Evolutionary conservation across 2,888 invertebrate species (phyloP).

Genomic region (Belgica antarctica): DNA sequence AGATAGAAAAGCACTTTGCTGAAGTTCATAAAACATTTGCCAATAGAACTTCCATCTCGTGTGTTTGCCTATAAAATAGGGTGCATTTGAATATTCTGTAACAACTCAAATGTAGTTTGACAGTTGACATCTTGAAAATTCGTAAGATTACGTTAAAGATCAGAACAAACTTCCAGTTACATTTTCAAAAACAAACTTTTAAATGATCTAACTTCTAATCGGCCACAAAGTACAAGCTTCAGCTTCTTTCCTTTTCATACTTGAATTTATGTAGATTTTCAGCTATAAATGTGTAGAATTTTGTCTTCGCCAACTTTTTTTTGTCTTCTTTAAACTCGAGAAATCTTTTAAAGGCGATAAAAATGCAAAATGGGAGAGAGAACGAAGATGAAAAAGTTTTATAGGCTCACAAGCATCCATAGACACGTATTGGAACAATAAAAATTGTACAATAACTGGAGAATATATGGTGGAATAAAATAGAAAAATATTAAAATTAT

Average conservation of each 20-base stretch:
- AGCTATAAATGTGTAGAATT: constrained; percentile 16
- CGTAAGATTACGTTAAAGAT: too few species aligned
- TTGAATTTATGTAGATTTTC: constrained; percentile 18
- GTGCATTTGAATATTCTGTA: too few species aligned
- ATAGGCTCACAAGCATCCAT: background rate
- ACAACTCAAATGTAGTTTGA: too few species aligned
- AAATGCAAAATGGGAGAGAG: background rate
- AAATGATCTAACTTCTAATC: too few species aligned
- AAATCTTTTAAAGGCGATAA: too few species aligned
- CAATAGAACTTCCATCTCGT: background rate
- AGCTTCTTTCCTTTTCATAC: background rate
- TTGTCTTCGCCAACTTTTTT: background rate
- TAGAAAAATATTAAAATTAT: constrained; percentile 10
- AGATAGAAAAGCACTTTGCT: background rate
- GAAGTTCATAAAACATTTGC: background rate
- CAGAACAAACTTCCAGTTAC: too few species aligned
- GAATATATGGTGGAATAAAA: background rate
- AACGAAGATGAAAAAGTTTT: background rate
- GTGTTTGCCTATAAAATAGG: too few species aligned
- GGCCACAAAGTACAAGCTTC: too few species aligned
- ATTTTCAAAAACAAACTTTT: too few species aligned
- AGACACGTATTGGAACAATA: background rate
- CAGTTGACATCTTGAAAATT: too few species aligned
- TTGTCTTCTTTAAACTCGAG: background rate
- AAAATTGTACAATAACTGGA: background rate